These are phyloP conservation scores for Capreolus pygargus DNA, from an alignment of 2,113 vertebrate genomes.

Conservation along the genomic window DNA sequence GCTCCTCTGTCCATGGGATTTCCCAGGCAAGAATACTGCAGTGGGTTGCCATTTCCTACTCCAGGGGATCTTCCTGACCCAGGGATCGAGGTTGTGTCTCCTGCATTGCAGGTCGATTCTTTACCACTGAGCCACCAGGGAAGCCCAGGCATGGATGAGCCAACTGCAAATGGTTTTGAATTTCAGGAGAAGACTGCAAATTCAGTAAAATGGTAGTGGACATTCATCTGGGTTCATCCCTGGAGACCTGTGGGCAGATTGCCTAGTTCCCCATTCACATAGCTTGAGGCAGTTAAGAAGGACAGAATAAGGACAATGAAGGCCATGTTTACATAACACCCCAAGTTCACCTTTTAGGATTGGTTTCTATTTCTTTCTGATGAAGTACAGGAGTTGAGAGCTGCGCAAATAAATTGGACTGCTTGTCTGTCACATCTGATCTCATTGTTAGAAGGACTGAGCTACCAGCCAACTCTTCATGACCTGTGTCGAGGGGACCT, in stretches of 20 bases:
- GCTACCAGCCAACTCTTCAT: neutral
- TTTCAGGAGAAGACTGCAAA: neutral
- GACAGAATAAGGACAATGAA: neutral
- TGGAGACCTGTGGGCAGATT: neutral
- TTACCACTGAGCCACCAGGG: neutral
- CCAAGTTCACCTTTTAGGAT: neutral
- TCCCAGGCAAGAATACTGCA: neutral
- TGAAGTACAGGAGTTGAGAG: neutral
- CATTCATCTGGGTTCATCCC: neutral
- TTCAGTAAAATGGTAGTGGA: neutral
- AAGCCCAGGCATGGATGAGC: neutral
- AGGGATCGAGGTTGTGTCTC: neutral
- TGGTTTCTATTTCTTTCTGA: neutral
- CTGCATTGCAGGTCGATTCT: neutral
- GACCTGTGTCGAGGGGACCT: neutral
- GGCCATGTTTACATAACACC: neutral
- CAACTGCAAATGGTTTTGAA: neutral
- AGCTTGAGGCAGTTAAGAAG: neutral
- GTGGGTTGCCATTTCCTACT: neutral
- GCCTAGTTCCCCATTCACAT: neutral
- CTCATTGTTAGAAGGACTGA: neutral
- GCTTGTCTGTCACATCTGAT: neutral
- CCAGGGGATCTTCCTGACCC: neutral
- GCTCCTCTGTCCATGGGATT: neutral
- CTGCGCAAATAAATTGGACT: neutral